phyloP scores from a whole-genome alignment of 2,797 vertebrate genomes.

The Myiotriccus ornatus region DNA sequence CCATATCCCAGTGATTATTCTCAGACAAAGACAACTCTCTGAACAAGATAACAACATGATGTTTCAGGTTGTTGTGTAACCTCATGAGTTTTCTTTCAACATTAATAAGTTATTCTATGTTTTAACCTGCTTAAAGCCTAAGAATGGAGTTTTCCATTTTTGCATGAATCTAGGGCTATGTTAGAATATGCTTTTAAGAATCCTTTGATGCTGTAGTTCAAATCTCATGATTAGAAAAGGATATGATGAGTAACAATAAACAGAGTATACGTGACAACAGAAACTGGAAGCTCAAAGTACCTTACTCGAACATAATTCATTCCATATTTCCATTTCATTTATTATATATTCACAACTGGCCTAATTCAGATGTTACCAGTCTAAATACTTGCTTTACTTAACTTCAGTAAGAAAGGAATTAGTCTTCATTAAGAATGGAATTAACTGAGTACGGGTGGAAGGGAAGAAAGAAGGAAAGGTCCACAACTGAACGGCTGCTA shows the following conservation, averaged over 20 bases:
- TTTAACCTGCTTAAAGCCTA: not conserved
- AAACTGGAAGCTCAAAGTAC: not conserved
- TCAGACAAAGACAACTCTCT: not conserved
- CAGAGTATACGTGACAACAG: not conserved
- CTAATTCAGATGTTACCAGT: not conserved
- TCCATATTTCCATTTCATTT: not conserved
- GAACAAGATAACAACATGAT: not conserved
- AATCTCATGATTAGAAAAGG: not conserved
- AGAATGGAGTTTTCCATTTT: not conserved
- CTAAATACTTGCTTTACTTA: not conserved
- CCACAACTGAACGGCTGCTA: not conserved
- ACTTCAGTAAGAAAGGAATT: not conserved
- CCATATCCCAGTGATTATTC: not conserved
- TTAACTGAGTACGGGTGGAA: not conserved
- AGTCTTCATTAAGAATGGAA: not conserved
- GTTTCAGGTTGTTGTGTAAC: not conserved
- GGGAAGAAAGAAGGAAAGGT: not conserved
- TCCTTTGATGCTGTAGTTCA: not conserved
- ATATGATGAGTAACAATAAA: not conserved
- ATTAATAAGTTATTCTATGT: not conserved
- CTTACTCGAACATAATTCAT: not conserved
- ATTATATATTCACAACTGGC: not conserved
- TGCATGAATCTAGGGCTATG: rapidly evolving
- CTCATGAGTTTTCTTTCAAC: rapidly evolving
- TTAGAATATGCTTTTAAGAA: not conserved